Evolutionary conservation across 2,113 vertebrate genomes (phyloP).

Genomic region (Nicator chloris): DNA sequence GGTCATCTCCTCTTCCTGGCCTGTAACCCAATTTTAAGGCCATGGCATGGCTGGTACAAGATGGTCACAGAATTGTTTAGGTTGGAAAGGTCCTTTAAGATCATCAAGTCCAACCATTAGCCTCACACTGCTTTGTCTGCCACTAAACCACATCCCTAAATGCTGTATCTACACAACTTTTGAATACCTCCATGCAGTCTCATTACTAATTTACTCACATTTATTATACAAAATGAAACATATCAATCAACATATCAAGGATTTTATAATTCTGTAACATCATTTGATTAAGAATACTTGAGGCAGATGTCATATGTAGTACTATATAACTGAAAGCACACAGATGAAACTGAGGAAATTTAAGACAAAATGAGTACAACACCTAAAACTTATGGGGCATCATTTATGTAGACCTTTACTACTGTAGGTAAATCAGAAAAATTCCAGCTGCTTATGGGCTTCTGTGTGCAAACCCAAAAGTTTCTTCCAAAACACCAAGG

Average conservation of each 20-base stretch:
- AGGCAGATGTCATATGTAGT: neutral
- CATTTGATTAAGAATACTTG: neutral
- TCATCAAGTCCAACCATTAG: neutral
- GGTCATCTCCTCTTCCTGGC: neutral
- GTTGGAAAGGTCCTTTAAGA: neutral
- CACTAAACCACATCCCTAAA: neutral
- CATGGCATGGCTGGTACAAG: neutral
- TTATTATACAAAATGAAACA: neutral
- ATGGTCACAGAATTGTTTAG: neutral
- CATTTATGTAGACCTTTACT: neutral
- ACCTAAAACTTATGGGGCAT: accelerated
- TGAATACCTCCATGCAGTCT: neutral
- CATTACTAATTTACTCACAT: neutral
- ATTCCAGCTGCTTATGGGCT: neutral
- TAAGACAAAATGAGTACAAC: neutral
- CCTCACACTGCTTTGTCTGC: neutral
- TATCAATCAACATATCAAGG: neutral
- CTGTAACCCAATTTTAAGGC: neutral
- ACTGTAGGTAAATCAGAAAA: neutral
- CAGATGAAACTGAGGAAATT: neutral
- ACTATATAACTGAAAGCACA: neutral
- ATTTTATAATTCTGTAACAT: neutral
- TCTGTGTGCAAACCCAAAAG: neutral
- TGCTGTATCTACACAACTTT: accelerated
- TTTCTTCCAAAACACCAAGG: neutral